Base-by-base conservation (phyloP, 2,113 vertebrate genomes). In the Panthera tigris region DNA sequence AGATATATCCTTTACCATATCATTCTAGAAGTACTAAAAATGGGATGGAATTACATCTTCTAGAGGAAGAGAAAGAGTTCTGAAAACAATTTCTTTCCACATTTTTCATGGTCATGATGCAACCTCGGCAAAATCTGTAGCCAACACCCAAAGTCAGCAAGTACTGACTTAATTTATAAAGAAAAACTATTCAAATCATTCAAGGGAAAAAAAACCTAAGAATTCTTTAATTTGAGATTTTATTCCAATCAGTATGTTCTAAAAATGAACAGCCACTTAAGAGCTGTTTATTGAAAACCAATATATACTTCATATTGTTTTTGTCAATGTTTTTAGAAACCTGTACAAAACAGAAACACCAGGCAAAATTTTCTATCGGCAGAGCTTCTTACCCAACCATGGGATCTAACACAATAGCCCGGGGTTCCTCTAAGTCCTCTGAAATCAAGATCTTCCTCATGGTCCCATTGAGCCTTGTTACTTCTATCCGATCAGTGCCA, bases 371-470 rank as follows among this genome's bases (percentile, higher is more conserved):
- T 50, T 89, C 78, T 66, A 69, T 3, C 12, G 97, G 80, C 9
- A 97, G 71, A 95, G 66, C 31, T 92, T 91, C 99, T 99, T 98
- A 99, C 99, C 99, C 99, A 69, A 98, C 98, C 92, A 99, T 99
- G 0, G 99, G 99, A 98, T 99, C 99, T 98, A 99, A 98, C 1
- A 99, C 99, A 63, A 99, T 99, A 96, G 99, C 99, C 95, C 99
- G 98, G 19, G 99, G 99, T 90, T 99, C 99, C 74, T 99, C 99
- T 97, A 99, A 98, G 92, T 99, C 99, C 96, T 99, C 99, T 0
- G 99, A 99, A 95, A 99, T 99, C 93, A 99, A 97, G 96, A 99
- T 99, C 98, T 99, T 99, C 86, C 99, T 99, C 99, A 99, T 99
- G 95, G 99, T 99, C 0, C 99, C 99, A 11, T 99, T 99, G 3